phyloP scores from a whole-genome alignment of 2,888 invertebrate genomes.

The Agrochola lychnidis region DNA sequence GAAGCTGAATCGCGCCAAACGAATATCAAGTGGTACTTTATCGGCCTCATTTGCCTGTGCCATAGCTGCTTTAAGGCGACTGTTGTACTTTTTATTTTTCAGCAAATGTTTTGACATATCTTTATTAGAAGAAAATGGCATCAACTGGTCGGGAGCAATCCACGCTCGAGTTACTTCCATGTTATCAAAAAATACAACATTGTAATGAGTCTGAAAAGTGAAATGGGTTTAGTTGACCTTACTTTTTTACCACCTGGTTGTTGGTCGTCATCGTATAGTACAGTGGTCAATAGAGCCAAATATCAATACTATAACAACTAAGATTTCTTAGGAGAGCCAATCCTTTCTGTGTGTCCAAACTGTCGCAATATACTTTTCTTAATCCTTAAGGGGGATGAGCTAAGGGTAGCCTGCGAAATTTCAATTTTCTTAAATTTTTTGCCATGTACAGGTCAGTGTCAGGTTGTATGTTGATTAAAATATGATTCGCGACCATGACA shows the following conservation, averaged over 20 bases:
- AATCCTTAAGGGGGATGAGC: no score
- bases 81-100: constrained; percentile 71
- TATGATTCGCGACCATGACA: no score
- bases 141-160: constrained; percentile 81
- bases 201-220: constrained; percentile 88
- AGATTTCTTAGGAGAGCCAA: no score
- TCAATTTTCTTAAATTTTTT: no score
- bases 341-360: no score
- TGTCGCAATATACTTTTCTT: no score
- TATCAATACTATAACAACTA: no score
- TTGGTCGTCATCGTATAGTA: no score
- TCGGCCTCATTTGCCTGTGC: constrained; percentile 84
- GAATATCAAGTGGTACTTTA: constrained; percentile 74
- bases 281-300: no score
- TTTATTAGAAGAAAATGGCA: constrained; percentile 78
- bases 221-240: neutral
- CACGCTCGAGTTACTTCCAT: constrained; percentile 85
- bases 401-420: no score
- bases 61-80: constrained; percentile 80
- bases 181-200: constrained; percentile 89
- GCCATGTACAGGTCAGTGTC: no score
- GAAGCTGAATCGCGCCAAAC: constrained; percentile 87
- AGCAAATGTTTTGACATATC: constrained; percentile 61
- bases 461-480: no score
- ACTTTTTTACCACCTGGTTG: neutral